phyloP scores from a whole-genome alignment of 2,888 invertebrate genomes.

The Ecliptopera silaceata region DNA sequence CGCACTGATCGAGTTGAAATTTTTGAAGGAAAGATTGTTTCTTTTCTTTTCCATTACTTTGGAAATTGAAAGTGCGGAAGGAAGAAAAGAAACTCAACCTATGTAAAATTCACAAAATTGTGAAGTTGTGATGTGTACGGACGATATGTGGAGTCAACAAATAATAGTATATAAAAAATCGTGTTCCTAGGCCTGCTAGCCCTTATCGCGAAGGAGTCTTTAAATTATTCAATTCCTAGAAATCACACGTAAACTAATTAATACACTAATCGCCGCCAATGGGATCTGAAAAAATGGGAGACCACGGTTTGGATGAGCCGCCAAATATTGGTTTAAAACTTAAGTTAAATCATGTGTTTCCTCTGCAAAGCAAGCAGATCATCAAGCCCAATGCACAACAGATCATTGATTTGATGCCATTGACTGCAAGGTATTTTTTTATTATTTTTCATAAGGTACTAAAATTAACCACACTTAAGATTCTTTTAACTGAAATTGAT shows the following conservation, averaged over 20 bases:
- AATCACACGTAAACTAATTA: not conserved
- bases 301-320: constrained; percentile 57
- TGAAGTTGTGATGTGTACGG: too few relatives aligned
- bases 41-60: too few relatives aligned
- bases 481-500: too few relatives aligned
- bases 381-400: constrained; percentile 86
- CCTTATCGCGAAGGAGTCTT: not conserved
- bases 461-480: too few relatives aligned
- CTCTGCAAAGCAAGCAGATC: constrained; percentile 87
- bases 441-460: not conserved
- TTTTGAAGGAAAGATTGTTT: too few relatives aligned
- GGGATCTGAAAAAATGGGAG: constrained; percentile 34
- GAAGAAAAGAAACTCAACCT: too few relatives aligned
- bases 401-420: constrained; percentile 86
- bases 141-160: too few relatives aligned
- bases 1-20: too few relatives aligned
- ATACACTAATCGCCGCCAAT: constrained; percentile 1
- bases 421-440: constrained; percentile 85
- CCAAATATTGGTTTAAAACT: constrained; percentile 89
- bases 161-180: too few relatives aligned
- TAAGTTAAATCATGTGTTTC: constrained; percentile 88
- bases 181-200: too few relatives aligned
- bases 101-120: too few relatives aligned
- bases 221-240: not conserved
- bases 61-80: too few relatives aligned